A percentile compares a stretch with the other conserved stretches of the same genome.
Conservation (phyloP, 1,140 invertebrate species). For the Homalodisca vitripennis region DNA sequence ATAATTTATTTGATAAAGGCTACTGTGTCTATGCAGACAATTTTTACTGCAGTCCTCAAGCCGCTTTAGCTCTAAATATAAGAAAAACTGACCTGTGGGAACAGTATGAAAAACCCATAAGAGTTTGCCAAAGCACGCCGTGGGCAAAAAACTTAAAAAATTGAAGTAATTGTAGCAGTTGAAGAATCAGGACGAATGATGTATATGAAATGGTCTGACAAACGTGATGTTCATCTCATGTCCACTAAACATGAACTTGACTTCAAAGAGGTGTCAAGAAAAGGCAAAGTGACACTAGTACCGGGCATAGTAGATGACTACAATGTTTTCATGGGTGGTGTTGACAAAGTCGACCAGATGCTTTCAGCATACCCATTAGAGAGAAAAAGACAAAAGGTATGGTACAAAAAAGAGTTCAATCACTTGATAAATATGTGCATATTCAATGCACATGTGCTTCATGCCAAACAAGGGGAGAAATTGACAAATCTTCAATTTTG, state of each 20-base stretch:
- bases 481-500: slow-evolving; percentile 11
- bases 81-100: slow-evolving; percentile 3
- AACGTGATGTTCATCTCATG: slow-evolving; percentile 3
- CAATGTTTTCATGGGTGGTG: slow-evolving; percentile 10
- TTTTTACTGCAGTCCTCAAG: slow-evolving; percentile 15
- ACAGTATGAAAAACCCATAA: neutral
- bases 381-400: slow-evolving; percentile 22
- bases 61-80: neutral
- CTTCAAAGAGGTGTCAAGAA: neutral
- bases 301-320: slow-evolving; percentile 6
- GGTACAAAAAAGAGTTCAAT: slow-evolving; percentile 30
- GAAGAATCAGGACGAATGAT: neutral
- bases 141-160: neutral
- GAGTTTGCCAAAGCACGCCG: neutral
- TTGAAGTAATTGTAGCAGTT: neutral
- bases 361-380: slow-evolving; percentile 4
- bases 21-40: slow-evolving; percentile 12
- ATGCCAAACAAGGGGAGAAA: slow-evolving; percentile 2
- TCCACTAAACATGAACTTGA: too few relatives aligned
- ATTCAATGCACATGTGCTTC: slow-evolving; percentile 27
- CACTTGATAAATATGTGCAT: slow-evolving; percentile 31
- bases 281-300: neutral
- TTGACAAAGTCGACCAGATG: slow-evolving; percentile 21
- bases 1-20: neutral
- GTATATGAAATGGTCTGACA: slow-evolving; percentile 7